phyloP scores from a whole-genome alignment of 2,888 invertebrate species.

The Lapara coniferarum region DNA sequence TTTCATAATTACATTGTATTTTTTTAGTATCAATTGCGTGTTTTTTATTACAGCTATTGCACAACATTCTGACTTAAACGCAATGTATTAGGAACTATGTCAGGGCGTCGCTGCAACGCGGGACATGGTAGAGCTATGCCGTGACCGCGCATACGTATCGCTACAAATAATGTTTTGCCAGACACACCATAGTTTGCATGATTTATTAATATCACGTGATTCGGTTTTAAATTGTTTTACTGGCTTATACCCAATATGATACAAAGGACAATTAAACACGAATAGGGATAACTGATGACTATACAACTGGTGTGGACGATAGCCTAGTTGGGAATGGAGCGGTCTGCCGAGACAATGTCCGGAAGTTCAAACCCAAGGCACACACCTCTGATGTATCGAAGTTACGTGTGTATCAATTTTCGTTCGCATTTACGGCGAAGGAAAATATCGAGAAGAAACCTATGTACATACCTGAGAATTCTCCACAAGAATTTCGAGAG shows the following conservation, averaged over 20 bases:
- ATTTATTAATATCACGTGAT: constrained; percentile 28
- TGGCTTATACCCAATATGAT: neutral
- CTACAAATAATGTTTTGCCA: constrained; percentile 29
- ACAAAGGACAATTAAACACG: neutral
- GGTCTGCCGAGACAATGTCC: no score
- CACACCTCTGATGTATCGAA: no score
- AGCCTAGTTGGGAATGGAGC: no score
- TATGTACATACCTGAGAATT: no score
- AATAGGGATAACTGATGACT: neutral
- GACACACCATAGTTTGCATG: constrained; percentile 25
- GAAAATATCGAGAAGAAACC: no score
- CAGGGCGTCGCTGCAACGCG: neutral
- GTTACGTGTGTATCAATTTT: no score
- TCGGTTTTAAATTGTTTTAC: constrained; percentile 21
- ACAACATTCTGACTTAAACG: constrained; percentile 5
- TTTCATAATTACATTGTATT: neutral
- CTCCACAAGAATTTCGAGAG: no score
- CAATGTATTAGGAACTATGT: constrained; percentile 5
- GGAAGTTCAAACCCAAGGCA: no score
- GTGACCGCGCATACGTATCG: constrained; percentile 64
- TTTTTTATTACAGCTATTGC: neutral
- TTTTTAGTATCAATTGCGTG: neutral
- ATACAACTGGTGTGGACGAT: no score
- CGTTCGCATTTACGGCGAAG: no score
- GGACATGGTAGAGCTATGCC: constrained; percentile 42